Conservation (phyloP, 1,140 invertebrate genomes). For the Micrasema minimum region DNA sequence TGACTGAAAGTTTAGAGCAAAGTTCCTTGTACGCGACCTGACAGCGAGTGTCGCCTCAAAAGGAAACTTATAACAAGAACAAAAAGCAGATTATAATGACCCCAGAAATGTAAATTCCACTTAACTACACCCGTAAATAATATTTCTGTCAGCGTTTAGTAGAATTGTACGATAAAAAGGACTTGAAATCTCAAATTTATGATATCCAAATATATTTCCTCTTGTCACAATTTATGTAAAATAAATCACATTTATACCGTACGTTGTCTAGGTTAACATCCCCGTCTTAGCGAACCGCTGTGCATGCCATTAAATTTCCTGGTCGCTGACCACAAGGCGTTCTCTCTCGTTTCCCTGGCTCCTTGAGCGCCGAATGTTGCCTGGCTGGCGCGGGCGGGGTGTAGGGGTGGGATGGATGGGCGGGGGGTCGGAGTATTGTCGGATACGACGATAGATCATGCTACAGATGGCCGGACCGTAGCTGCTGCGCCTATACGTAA, state of each 20-base stretch:
- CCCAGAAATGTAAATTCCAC: too few relatives aligned
- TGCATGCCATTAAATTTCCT: constrained; percentile 47
- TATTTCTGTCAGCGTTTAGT: too few relatives aligned
- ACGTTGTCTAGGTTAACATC: constrained; percentile 8
- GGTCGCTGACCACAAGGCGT: constrained; percentile 45
- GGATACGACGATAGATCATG: constrained; percentile 48
- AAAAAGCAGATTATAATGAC: constrained; percentile 22
- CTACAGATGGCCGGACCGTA: constrained; percentile 43
- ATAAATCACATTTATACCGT: constrained; percentile 6
- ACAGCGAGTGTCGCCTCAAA: constrained; percentile 21
- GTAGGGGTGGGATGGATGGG: not conserved
- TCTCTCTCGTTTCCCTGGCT: constrained; percentile 35
- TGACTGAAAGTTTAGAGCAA: constrained; percentile 43
- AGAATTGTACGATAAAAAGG: too few relatives aligned
- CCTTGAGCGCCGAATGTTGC: constrained; percentile 35
- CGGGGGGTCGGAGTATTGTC: constrained; percentile 27
- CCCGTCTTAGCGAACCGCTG: constrained; percentile 27
- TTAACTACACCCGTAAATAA: too few relatives aligned
- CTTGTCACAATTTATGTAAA: too few relatives aligned
- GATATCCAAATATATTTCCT: too few relatives aligned
- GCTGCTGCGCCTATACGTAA: constrained; percentile 43
- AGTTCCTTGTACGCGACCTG: constrained; percentile 33
- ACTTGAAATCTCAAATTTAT: too few relatives aligned
- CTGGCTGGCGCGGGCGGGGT: not conserved
- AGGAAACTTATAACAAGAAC: constrained; percentile 22